phyloP scores from a whole-genome alignment of 2,113 vertebrate species.

The Motacilla tschutschensis region DNA sequence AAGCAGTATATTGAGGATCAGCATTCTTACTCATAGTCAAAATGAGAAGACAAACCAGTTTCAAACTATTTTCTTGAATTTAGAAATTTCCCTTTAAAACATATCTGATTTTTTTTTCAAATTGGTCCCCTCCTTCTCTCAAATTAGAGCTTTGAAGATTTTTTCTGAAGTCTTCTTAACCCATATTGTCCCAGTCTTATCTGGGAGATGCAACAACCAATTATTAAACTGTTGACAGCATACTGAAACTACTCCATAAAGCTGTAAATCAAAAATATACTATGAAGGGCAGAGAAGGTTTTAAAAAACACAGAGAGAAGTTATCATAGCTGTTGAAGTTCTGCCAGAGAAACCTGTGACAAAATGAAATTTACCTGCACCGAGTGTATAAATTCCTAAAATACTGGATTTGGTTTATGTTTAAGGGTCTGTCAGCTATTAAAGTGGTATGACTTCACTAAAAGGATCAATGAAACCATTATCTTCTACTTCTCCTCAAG shows the following conservation, averaged over 20 bases:
- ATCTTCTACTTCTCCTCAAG: background rate
- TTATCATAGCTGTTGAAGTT: background rate
- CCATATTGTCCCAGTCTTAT: background rate
- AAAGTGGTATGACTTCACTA: background rate
- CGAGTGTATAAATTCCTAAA: background rate
- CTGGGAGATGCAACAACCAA: background rate
- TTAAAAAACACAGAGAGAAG: background rate
- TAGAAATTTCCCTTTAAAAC: background rate
- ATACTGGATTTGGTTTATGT: background rate
- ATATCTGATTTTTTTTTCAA: background rate
- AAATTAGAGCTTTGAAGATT: background rate
- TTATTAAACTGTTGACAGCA: background rate
- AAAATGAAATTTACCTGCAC: background rate
- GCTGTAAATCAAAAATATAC: background rate
- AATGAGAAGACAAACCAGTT: background rate
- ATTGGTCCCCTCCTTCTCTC: background rate
- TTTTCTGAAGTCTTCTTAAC: background rate
- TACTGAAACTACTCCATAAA: background rate
- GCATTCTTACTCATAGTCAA: background rate
- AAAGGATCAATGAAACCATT: background rate
- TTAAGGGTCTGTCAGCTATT: background rate
- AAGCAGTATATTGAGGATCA: background rate
- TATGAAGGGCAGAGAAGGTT: background rate
- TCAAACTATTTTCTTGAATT: background rate
- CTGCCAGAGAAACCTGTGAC: background rate